phyloP scores from a whole-genome alignment of 35 echinoderm and acorn worm species.

The Nesometra sesokonis region DNA sequence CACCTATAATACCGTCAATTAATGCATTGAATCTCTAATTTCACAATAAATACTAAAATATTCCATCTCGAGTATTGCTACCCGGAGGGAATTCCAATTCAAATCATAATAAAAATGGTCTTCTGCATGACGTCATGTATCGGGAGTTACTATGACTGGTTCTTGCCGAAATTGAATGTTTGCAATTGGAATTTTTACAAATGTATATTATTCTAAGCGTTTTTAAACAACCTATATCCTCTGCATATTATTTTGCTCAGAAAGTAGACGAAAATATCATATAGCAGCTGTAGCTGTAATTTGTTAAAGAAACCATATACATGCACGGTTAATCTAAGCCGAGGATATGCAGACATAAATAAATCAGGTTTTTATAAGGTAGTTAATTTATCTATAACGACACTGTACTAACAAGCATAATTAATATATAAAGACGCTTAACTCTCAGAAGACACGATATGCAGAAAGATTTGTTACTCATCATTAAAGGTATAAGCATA shows the following conservation, averaged over 20 bases:
- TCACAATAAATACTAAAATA: background rate
- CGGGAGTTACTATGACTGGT: too few species aligned
- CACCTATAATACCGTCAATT: background rate
- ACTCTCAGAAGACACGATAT: background rate
- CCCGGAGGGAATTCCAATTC: background rate
- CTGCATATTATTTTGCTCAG: too few species aligned
- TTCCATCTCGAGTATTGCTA: background rate
- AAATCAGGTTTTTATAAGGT: background rate
- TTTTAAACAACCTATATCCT: too few species aligned
- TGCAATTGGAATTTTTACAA: too few species aligned
- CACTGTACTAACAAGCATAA: background rate
- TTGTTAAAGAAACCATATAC: too few species aligned
- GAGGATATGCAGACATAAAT: too few species aligned
- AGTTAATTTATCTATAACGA: background rate
- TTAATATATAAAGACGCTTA: background rate
- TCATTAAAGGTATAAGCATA: background rate
- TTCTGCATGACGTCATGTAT: background rate
- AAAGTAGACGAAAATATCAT: too few species aligned
- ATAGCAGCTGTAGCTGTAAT: too few species aligned
- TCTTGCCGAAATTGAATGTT: background rate
- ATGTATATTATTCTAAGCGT: too few species aligned
- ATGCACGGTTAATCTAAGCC: too few species aligned
- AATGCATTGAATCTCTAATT: background rate
- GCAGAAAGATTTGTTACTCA: background rate
- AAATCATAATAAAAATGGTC: background rate